Base-by-base conservation (phyloP, 2,888 invertebrate genomes). In the Apodemia hepburni region DNA sequence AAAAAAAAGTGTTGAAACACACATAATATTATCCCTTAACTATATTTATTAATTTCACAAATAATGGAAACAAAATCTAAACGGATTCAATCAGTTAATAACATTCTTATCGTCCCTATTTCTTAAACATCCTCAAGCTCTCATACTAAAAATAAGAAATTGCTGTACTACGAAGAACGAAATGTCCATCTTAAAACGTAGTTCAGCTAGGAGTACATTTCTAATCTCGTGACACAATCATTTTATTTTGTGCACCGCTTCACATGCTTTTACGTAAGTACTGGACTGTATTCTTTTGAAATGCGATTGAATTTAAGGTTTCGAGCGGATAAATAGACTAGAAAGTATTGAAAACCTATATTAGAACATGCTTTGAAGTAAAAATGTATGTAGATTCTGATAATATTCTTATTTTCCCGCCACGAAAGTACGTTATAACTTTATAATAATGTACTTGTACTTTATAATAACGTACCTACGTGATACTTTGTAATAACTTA, bases 141-240 rank as follows among this genome's bases (percentile, higher is more conserved):
- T 51, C 18, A 22, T 12, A 18, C 22, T 51, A 42, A 22, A 12
- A 51, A 51, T 51, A 51, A 51, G 51, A 51, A 51, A 42, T 42
- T 42, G 42, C 42, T 15, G 12, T 51, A 51, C 51, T 51, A 22
- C 51, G 51, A 9, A 49, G 51, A 42, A 42, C 42, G 42, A 54
- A 22, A 54, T 27, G 18, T 54, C 22, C 27, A 54, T 54, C 22
- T 54, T 54, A 54, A 54, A 54, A 54, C 27, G 22, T 54, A 54
- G 51, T 54, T 54, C 51, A 54, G 54, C 54, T 22, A 27, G 54
- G 54, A 54, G 54, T 54, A 54, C 54, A 54, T 54, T 54, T 54
- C 54, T 54, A 54, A 54, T 54, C 54, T 54, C 29, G 54, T 54
- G 54, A 54, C 54, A 54, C 54, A 54, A 54, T 54, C 54, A 54